Percentiles rank a stretch among this genome's conserved stretches.
Evolutionary conservation across 2,888 invertebrate genomes (phyloP).

Genomic region (Sesia bembeciformis): DNA sequence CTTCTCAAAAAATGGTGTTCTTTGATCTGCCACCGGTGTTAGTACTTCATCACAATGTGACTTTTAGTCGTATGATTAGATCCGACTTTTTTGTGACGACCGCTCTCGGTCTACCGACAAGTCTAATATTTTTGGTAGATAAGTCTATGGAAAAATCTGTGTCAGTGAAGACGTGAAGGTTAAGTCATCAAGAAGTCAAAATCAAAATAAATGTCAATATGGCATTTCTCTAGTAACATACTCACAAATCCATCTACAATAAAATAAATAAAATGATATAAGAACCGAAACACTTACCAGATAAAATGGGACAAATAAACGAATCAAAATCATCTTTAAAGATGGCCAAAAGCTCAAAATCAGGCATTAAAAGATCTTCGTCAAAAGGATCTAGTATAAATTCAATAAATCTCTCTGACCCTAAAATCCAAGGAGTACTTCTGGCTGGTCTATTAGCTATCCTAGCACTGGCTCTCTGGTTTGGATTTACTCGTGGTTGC

Average conservation of each 20-base stretch:
- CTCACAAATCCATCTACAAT: neutral
- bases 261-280: neutral
- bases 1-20: too few relatives aligned
- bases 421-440: slow-evolving; percentile 31
- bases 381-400: neutral
- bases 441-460: slow-evolving; percentile 29
- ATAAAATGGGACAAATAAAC: slow-evolving; percentile 26
- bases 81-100: too few relatives aligned
- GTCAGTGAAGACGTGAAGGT: too few relatives aligned
- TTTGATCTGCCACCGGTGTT: too few relatives aligned
- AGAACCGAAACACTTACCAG: neutral
- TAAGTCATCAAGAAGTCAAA: too few relatives aligned
- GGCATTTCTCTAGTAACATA: too few relatives aligned
- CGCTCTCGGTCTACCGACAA: too few relatives aligned
- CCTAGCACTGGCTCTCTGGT: slow-evolving; percentile 32
- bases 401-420: slow-evolving; percentile 15
- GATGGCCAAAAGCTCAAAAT: slow-evolving; percentile 23
- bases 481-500: slow-evolving; percentile 32
- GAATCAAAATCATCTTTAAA: slow-evolving; percentile 18
- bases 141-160: too few relatives aligned
- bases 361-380: slow-evolving; percentile 14
- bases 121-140: too few relatives aligned
- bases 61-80: too few relatives aligned
- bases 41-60: too few relatives aligned
- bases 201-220: too few relatives aligned